A percentile compares a stretch with the other conserved stretches of the same genome.
phyloP scores from a whole-genome alignment of 2,888 invertebrate species.

The Petrolisthes manimaculis region DNA sequence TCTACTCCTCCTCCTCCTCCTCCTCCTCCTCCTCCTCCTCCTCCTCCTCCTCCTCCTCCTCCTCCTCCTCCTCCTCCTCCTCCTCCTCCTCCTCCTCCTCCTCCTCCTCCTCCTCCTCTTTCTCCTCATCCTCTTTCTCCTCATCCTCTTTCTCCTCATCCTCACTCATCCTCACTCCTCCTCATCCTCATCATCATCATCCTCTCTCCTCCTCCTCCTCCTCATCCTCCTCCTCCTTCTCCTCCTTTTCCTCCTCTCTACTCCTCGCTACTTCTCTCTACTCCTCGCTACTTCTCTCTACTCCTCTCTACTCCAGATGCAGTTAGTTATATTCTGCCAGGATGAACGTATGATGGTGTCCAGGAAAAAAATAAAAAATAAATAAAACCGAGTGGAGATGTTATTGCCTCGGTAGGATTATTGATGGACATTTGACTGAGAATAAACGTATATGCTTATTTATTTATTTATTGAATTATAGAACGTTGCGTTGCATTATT shows the following conservation, averaged over 20 bases:
- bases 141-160: not conserved
- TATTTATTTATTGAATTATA: too few relatives aligned
- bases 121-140: not conserved
- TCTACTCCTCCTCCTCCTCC: slow-evolving; percentile 17
- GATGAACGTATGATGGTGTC: too few relatives aligned
- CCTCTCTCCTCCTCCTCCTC: not conserved
- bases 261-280: not conserved
- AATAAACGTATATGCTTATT: too few relatives aligned
- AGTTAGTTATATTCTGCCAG: too few relatives aligned
- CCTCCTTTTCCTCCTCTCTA: not conserved
- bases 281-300: not conserved
- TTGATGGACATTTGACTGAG: too few relatives aligned
- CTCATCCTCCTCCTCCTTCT: not conserved
- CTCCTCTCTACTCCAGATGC: not conserved
- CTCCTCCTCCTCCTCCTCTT: not conserved
- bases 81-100: not conserved
- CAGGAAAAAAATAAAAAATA: too few relatives aligned
- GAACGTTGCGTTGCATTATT: too few relatives aligned
- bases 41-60: not conserved
- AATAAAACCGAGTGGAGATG: too few relatives aligned
- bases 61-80: not conserved
- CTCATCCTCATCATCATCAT: not conserved
- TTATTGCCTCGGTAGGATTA: too few relatives aligned
- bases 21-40: slow-evolving; percentile 1
- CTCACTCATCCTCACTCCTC: not conserved